Evolutionary conservation across 1,140 invertebrate genomes (phyloP), one percentile per base, ranked within the genome.

Genomic region (Mycetomoellerius zeteki): DNA sequence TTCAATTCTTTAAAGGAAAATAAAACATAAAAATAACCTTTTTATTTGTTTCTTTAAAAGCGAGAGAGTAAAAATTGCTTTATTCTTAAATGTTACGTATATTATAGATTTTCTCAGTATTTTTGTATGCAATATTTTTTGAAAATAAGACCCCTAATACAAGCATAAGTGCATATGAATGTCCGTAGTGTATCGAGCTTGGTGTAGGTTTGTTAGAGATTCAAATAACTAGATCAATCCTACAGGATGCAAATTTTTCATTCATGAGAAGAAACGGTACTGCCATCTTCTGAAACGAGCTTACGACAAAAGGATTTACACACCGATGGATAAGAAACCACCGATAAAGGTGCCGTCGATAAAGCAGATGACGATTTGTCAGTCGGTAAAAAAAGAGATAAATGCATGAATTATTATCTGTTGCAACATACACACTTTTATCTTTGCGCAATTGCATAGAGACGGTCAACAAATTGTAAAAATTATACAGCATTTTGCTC

Each of bases 211-310:
- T 43, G 1, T 37, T 43, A 43, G 37, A 43, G 37, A 43, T 43
- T 2, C 7, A 43, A 43, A 43, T 43, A 43, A 43, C 8, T 43
- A 10, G 7, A 43, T 43, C 8, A 43, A 43, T 43, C 8, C 37
- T 43, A 43, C 37, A 1, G 8, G 37, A 43, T 43, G 37, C 37
- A 43, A 43, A 43, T 43, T 12, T 43, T 43, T 43, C 37, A 43
- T 43, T 43, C 37, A 43, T 43, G 10, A 43, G 24, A 16, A 73
- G 52, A 52, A 8, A n/a, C 8, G 14, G 62, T 76, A 73, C 76
- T 52, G 76, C 88, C 88, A 89, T 89, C 88, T 89, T 58, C 30
- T 52, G 43, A 37, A 50, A 7, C 3, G 8, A 80, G 2, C 16
- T n/a, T 7, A 50, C 27, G 56, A 71, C 54, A 16, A 47, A 50